Conservation (phyloP, 2,888 invertebrate species). For the Diarsia rubi region DNA sequence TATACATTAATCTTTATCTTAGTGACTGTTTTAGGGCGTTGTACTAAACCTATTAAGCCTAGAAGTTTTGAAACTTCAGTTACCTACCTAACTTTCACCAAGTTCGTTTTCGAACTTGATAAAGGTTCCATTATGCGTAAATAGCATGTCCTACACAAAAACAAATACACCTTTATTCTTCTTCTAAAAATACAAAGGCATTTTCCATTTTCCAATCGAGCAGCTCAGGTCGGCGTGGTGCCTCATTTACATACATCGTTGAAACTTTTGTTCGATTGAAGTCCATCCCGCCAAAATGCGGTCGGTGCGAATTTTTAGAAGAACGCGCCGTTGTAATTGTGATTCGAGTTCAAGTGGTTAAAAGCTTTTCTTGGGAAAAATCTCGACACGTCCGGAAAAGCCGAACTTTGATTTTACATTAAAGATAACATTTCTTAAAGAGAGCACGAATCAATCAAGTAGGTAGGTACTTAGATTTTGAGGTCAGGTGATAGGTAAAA, state of each 20-base stretch:
- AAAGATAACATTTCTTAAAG: conserved; percentile 39
- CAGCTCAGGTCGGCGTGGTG: conserved; percentile 55
- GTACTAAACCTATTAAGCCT: conserved; percentile 14
- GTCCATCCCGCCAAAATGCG: conserved; percentile 72
- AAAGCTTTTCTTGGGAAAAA: conserved; percentile 82
- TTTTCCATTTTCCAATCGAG: conserved; percentile 65
- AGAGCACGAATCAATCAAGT: conserved; percentile 18
- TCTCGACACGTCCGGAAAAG: conserved; percentile 74
- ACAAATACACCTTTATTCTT: conserved; percentile 60
- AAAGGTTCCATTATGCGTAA: conserved; percentile 36
- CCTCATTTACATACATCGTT: conserved; percentile 76
- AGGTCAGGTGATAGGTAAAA: too few relatives aligned
- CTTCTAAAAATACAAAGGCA: conserved; percentile 67
- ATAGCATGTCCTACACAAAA: conserved; percentile 47
- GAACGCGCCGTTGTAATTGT: conserved; percentile 78
- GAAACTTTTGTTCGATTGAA: conserved; percentile 76
- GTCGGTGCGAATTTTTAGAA: conserved; percentile 77
- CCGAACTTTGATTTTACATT: conserved; percentile 67
- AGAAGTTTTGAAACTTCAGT: neutral
- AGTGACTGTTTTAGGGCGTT: conserved; percentile 5
- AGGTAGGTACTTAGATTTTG: conserved; percentile 28
- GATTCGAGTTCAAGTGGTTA: conserved; percentile 82
- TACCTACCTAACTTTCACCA: conserved; percentile 2
- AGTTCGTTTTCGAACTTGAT: conserved; percentile 24
- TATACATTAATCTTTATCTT: conserved; percentile 35